These are phyloP conservation scores for Cacajao melanocephalus DNA, from an alignment of 2,797 vertebrate genomes.

Conservation along the genomic window DNA sequence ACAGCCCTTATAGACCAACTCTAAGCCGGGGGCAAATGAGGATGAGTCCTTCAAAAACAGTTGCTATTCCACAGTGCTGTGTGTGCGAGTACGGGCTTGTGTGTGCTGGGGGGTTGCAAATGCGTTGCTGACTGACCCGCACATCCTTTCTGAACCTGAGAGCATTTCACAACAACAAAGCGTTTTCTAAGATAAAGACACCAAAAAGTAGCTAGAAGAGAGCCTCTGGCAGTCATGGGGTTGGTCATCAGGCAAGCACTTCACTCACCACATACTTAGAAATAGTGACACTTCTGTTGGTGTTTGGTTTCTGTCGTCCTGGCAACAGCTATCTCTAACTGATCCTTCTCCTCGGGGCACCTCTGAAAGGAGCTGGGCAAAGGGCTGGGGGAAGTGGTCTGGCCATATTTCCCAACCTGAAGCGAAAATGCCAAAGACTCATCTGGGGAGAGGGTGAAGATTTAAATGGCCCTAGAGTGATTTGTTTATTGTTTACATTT, in stretches of 20 bases:
- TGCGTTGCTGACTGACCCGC: neutral
- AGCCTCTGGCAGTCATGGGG: constrained; percentile 61
- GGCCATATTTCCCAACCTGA: constrained; percentile 1
- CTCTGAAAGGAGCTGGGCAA: constrained; percentile 24
- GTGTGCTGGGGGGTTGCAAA: accelerated
- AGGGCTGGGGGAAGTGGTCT: neutral
- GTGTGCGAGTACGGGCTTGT: no score
- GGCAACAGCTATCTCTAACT: constrained; percentile 70
- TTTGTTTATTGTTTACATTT: neutral
- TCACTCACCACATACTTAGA: constrained; percentile 72
- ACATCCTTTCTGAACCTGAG: constrained; percentile 35
- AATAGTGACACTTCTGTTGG: constrained; percentile 58
- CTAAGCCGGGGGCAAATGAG: neutral
- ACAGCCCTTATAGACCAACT: neutral
- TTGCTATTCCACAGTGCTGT: no score
- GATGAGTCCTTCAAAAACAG: neutral
- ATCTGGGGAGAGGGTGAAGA: neutral
- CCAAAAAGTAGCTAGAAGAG: constrained; percentile 56
- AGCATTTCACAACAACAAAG: constrained; percentile 69
- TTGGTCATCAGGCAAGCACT: constrained; percentile 47
- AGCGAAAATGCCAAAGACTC: neutral
- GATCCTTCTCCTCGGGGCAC: constrained; percentile 41
- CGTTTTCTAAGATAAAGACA: constrained; percentile 64
- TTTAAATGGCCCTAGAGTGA: neutral
- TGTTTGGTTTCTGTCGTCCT: constrained; percentile 80